Evolutionary conservation across 1,140 invertebrate genomes (phyloP), one percentile per base, ranked within the genome.

Genomic region (Amyelois transitella): DNA sequence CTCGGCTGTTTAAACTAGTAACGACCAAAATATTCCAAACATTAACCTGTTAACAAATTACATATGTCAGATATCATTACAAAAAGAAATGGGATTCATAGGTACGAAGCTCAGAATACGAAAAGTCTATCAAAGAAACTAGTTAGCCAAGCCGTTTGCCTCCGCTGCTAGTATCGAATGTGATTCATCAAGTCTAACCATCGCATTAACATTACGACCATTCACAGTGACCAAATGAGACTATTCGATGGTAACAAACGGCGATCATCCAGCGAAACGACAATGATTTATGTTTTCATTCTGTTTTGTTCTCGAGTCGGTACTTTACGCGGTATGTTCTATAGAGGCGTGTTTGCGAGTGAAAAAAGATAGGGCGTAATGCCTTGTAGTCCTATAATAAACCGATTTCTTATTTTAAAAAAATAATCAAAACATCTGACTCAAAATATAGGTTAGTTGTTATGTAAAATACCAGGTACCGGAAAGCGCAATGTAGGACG

Each of bases 271-370:
- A 59, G 51, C 53, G 53, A 68, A 67, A 62, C 62, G 71, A 70
- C 67, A 63, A 64, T 68, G 67, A 73, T 73, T 63, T 65, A 73
- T 70, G 55, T 45, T 19, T 45, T 45, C 14, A 45, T 18, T 10
- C 43, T 18, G 7, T 19, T 3, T 2, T 17, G 17, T 17, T 38
- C 32, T 14, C 32, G 32, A 38, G 32, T 45, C 18, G 18, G 7
- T 45, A 45, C 18, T 45, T 45, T 19, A 4, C 19, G 43, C 43
- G n/a, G 10, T 38, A 38, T 14, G 10, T 45, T 45, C 43, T 45
- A 45, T 45, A 28, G 3, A 28, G 22, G 3, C 25, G 12, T 10
- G 25, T 6, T 28, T 28, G 2, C 12, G 25, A 6, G 12, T 1
- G 25, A 28, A 8, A 28, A 28, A 8, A 28, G 25, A 28, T 28